A percentile compares a stretch with the other conserved stretches of the same genome.
Conservation (phyloP, 2,113 vertebrate genomes). For the Bos javanicus region DNA sequence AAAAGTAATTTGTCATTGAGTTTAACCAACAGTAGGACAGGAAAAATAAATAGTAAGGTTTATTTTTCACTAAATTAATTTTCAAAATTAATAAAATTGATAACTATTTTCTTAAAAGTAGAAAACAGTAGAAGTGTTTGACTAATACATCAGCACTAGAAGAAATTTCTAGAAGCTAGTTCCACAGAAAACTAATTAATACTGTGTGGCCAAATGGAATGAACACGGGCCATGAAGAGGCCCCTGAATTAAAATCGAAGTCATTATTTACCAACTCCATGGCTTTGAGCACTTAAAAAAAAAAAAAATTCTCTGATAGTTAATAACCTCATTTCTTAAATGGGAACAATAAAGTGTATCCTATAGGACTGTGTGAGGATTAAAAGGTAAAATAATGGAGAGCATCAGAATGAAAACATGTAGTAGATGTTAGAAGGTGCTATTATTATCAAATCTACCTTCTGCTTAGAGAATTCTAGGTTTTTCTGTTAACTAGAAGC, state of each 20-base stretch:
- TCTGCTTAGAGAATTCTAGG: not conserved
- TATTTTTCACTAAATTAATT: not conserved
- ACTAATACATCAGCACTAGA: not conserved
- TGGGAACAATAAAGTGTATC: not conserved
- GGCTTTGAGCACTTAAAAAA: fast-evolving
- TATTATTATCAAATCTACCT: not conserved
- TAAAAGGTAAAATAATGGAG: not conserved
- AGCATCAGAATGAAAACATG: not conserved
- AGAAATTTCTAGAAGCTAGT: not conserved
- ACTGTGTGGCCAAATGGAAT: fast-evolving
- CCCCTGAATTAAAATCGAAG: not conserved
- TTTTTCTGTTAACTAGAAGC: not conserved
- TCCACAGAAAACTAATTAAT: not conserved
- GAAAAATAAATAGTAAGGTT: not conserved
- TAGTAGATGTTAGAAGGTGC: not conserved
- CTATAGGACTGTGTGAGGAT: not conserved
- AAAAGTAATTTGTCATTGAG: not conserved
- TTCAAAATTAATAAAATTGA: not conserved
- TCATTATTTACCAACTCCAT: not conserved
- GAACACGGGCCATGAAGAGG: not conserved
- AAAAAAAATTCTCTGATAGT: not conserved
- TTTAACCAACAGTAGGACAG: not conserved
- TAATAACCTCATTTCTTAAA: not conserved
- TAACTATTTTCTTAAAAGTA: not conserved
- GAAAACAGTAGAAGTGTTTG: not conserved